Conservation (phyloP, 2,797 vertebrate species). For the Hozukius guyotensis region DNA sequence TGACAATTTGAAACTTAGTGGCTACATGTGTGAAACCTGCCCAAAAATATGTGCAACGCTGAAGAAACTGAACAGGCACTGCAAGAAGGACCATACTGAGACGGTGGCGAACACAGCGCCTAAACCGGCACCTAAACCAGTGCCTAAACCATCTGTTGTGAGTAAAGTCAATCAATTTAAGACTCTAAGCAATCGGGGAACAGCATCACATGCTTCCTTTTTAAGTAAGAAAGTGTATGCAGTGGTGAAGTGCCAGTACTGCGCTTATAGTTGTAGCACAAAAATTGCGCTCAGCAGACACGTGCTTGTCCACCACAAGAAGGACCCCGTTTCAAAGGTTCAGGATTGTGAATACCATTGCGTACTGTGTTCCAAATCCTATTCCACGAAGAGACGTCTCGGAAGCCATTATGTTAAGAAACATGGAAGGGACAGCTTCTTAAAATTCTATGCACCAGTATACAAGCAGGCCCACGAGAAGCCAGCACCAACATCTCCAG, state of each 20-base stretch:
- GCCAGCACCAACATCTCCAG: constrained; percentile 71
- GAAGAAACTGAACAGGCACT: constrained; percentile 87
- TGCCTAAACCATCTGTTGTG: constrained; percentile 62
- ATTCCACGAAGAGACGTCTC: constrained; percentile 83
- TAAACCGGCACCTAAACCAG: constrained; percentile 50
- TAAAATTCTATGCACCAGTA: constrained; percentile 84
- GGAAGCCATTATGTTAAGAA: constrained; percentile 87
- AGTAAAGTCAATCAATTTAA: constrained; percentile 71
- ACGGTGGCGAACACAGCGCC: constrained; percentile 39
- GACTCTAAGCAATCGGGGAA: neutral
- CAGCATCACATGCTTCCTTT: constrained; percentile 64
- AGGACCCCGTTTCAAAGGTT: constrained; percentile 75
- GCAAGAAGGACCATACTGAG: constrained; percentile 81
- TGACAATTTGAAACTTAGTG: constrained; percentile 76
- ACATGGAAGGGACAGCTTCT: constrained; percentile 89
- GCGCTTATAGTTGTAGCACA: constrained; percentile 85
- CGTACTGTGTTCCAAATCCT: constrained; percentile 84
- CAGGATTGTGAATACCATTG: constrained; percentile 86
- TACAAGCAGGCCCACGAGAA: constrained; percentile 72
- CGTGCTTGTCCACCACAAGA: constrained; percentile 84
- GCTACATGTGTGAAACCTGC: constrained; percentile 89
- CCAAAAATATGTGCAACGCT: constrained; percentile 81
- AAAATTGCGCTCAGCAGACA: constrained; percentile 86
- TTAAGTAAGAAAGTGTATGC: constrained; percentile 81
- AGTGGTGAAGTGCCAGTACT: constrained; percentile 85